Conservation (phyloP, 2,888 invertebrate species). For the Hanleya hanleyi region DNA sequence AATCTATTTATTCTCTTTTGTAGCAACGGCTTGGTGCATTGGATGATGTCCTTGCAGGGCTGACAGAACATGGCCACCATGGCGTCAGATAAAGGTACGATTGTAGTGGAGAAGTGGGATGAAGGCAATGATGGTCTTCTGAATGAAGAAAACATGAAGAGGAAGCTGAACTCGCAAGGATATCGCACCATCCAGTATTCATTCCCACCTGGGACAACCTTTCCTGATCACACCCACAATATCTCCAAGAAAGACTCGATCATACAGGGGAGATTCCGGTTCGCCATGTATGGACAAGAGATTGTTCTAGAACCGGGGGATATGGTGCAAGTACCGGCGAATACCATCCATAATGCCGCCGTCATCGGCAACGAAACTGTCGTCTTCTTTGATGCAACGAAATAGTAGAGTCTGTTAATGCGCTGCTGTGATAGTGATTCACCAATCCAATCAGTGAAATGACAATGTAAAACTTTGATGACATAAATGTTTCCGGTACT, state of each 20-base stretch:
- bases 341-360: conserved; percentile 60
- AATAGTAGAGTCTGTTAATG: too few species aligned
- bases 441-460: too few species aligned
- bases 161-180: conserved; percentile 57
- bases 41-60: too few species aligned
- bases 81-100: neutral
- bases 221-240: conserved; percentile 65
- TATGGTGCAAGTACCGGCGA: conserved; percentile 62
- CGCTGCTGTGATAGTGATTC: too few species aligned
- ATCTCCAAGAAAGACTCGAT: conserved; percentile 66
- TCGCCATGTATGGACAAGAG: conserved; percentile 62
- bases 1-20: too few species aligned
- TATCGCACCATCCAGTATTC: conserved; percentile 54
- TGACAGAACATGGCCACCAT: neutral
- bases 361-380: conserved; percentile 61
- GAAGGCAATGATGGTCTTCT: conserved; percentile 53
- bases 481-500: too few species aligned
- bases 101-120: conserved; percentile 61
- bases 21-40: too few species aligned
- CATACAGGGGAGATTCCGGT: conserved; percentile 57
- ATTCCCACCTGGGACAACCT: conserved; percentile 61
- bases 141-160: conserved; percentile 52
- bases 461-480: too few species aligned
- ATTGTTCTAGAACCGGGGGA: conserved; percentile 65
- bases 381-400: conserved; percentile 61